A percentile compares a stretch with the other conserved stretches of the same genome.
These are phyloP conservation scores for Oreamnos americanus DNA, from an alignment of 2,113 vertebrate genomes.

Conservation along the genomic window DNA sequence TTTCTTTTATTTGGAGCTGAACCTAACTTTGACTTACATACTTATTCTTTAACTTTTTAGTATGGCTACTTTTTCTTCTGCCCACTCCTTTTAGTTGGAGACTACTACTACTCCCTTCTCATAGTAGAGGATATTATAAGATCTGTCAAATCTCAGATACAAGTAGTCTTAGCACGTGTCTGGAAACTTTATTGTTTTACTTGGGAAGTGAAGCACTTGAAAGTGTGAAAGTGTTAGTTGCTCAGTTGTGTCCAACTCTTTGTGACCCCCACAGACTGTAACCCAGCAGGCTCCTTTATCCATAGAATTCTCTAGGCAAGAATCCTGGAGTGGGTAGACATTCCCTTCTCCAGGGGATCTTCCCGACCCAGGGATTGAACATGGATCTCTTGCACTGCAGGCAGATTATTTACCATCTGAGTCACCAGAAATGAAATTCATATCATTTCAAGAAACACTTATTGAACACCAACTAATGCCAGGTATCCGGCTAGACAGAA, in stretches of 20 bases:
- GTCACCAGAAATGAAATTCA: neutral
- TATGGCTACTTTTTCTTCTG: neutral
- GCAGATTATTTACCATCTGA: neutral
- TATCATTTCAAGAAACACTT: neutral
- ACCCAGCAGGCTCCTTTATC: neutral
- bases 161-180: neutral
- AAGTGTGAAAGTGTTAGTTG: neutral
- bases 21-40: neutral
- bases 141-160: neutral
- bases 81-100: neutral
- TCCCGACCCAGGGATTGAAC: accelerated
- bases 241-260: neutral
- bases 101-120: neutral
- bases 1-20: neutral
- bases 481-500: neutral
- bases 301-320: neutral
- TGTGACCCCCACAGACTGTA: neutral
- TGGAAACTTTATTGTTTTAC: neutral
- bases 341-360: neutral
- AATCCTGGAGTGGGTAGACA: neutral
- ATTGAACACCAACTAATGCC: neutral
- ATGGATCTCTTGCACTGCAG: neutral
- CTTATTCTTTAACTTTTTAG: neutral
- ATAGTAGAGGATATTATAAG: neutral
- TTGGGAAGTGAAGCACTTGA: neutral